Evolutionary conservation across 1,140 invertebrate species (phyloP).

Genomic region (Bombus pascuorum): DNA sequence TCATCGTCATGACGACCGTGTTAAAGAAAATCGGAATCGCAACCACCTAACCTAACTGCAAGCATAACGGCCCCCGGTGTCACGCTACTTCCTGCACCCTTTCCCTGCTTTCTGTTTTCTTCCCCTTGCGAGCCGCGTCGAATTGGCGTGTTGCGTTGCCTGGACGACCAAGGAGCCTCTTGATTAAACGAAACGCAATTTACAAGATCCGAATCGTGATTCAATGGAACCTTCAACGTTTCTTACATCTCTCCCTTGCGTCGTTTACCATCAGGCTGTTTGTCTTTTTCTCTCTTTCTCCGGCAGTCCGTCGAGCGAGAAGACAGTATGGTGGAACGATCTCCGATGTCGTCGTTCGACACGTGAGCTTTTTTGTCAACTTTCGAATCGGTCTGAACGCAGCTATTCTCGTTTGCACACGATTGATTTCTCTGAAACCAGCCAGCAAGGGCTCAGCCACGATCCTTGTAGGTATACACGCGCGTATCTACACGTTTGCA

Average conservation of each 20-base stretch:
- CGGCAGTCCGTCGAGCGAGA: background rate
- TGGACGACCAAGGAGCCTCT: slow-evolving; percentile 55
- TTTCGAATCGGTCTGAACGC: slow-evolving; percentile 18
- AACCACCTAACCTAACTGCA: slow-evolving; percentile 38
- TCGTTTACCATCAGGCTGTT: background rate
- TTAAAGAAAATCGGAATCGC: slow-evolving; percentile 15
- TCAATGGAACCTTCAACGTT: background rate
- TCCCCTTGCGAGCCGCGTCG: background rate
- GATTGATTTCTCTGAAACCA: slow-evolving; percentile 50
- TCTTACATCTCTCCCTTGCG: too few species aligned
- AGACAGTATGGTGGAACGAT: slow-evolving; percentile 12
- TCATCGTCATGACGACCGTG: slow-evolving; percentile 55
- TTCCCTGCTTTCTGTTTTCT: background rate
- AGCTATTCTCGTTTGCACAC: slow-evolving; percentile 32
- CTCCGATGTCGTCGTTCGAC: background rate
- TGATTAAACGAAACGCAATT: slow-evolving; percentile 41
- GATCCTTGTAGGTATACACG: slow-evolving; percentile 32
- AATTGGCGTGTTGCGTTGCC: slow-evolving; percentile 45
- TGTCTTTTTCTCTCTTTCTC: background rate
- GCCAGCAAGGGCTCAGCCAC: slow-evolving; percentile 25
- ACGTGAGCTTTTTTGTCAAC: slow-evolving; percentile 38
- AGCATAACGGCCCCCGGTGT: slow-evolving; percentile 47
- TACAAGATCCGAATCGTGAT: background rate
- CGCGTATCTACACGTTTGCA: slow-evolving; percentile 22
- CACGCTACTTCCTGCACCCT: slow-evolving; percentile 28